Conservation (phyloP, 1,140 invertebrate species). For the Holcopasites calliopsidis region DNA sequence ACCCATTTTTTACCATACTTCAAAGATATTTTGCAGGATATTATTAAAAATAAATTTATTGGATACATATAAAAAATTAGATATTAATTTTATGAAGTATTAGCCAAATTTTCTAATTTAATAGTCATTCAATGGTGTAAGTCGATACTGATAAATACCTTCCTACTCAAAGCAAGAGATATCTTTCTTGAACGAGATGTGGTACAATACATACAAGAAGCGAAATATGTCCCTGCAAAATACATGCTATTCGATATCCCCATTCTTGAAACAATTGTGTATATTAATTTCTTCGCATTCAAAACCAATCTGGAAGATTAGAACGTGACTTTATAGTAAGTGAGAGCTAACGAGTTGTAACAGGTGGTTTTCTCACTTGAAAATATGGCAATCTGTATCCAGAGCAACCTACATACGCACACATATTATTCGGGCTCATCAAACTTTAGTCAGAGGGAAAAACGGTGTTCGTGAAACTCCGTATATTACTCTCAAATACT, state of each 20-base stretch:
- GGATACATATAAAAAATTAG: too few relatives aligned
- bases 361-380: constrained; percentile 55
- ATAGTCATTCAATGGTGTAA: too few relatives aligned
- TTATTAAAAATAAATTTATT: too few relatives aligned
- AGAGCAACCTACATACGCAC: constrained; percentile 27
- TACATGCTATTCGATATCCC: too few relatives aligned
- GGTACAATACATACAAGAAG: too few relatives aligned
- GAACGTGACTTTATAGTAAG: neutral
- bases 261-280: neutral
- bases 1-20: too few relatives aligned
- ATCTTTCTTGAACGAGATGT: too few relatives aligned
- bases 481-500: constrained; percentile 37
- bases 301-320: neutral
- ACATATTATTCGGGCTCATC: constrained; percentile 41
- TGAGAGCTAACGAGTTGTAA: constrained; percentile 51
- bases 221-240: neutral
- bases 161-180: too few relatives aligned
- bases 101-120: too few relatives aligned
- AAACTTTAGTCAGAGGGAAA: constrained; percentile 38
- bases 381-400: constrained; percentile 43
- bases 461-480: constrained; percentile 33
- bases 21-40: too few relatives aligned
- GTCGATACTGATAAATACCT: too few relatives aligned
- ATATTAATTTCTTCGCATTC: neutral
- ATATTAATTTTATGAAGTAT: too few relatives aligned